These are phyloP conservation scores for Nomada goodeniana DNA, from an alignment of 2,888 invertebrate species.

Conservation along the genomic window DNA sequence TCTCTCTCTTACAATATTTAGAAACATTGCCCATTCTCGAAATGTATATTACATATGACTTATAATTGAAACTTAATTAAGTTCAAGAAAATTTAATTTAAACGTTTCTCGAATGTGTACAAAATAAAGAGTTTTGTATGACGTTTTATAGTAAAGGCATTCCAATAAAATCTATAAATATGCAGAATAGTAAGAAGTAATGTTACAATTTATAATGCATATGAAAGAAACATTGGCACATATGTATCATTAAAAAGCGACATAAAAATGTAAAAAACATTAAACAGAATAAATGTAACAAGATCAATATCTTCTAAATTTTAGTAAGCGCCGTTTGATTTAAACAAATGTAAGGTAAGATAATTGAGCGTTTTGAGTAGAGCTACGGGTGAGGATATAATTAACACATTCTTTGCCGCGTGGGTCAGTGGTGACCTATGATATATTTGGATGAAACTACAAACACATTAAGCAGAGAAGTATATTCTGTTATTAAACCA, in stretches of 20 bases:
- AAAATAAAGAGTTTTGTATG: too few species aligned
- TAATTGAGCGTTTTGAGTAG: not conserved
- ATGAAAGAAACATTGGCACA: too few species aligned
- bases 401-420: constrained; percentile 1
- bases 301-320: not conserved
- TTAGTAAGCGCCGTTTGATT: not conserved
- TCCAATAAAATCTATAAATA: too few species aligned
- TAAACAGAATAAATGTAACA: not conserved
- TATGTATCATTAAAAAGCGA: not conserved
- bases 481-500: not conserved
- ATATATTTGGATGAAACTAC: not conserved
- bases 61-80: too few species aligned
- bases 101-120: too few species aligned
- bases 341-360: not conserved
- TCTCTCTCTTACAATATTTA: too few species aligned
- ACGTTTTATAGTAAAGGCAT: too few species aligned
- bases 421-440: not conserved
- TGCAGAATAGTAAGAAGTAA: too few species aligned
- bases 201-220: too few species aligned
- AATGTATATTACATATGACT: too few species aligned
- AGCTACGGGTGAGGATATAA: not conserved
- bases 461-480: not conserved
- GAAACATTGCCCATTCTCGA: too few species aligned
- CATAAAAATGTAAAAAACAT: not conserved
- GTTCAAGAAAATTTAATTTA: too few species aligned